Evolutionary conservation across 2,888 invertebrate genomes (phyloP).

Genomic region (Nymphalis urticae): DNA sequence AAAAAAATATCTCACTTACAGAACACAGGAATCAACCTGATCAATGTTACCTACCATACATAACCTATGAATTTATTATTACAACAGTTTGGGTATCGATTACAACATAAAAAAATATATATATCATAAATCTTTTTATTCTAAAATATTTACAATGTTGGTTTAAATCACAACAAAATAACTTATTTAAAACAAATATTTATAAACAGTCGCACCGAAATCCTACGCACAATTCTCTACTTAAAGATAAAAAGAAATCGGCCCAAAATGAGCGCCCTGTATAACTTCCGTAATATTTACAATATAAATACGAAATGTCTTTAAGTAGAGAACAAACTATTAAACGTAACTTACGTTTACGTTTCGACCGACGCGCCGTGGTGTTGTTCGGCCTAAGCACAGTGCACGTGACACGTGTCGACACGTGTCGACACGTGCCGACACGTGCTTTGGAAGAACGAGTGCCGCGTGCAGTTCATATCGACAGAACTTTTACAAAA

Average conservation of each 20-base stretch:
- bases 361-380: background rate
- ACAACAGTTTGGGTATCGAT: background rate
- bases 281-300: conserved; percentile 1
- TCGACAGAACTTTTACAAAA: no score
- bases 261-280: background rate
- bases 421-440: no score
- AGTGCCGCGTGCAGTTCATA: no score
- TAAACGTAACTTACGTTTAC: background rate
- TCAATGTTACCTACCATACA: no score
- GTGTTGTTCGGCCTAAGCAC: background rate
- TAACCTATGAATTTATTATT: no score
- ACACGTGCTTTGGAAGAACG: no score
- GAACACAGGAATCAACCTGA: no score
- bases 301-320: conserved; percentile 4
- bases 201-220: conserved; percentile 37
- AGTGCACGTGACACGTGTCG: no score
- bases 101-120: conserved; percentile 37
- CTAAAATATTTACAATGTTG: conserved; percentile 65
- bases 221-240: conserved; percentile 17
- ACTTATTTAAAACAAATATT: conserved; percentile 67
- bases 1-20: no score
- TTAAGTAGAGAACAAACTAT: background rate
- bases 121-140: conserved; percentile 55
- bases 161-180: conserved; percentile 71
- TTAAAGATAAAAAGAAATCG: conserved; percentile 1